Conservation (phyloP, 2,797 vertebrate genomes). For the Xenopus petersii region DNA sequence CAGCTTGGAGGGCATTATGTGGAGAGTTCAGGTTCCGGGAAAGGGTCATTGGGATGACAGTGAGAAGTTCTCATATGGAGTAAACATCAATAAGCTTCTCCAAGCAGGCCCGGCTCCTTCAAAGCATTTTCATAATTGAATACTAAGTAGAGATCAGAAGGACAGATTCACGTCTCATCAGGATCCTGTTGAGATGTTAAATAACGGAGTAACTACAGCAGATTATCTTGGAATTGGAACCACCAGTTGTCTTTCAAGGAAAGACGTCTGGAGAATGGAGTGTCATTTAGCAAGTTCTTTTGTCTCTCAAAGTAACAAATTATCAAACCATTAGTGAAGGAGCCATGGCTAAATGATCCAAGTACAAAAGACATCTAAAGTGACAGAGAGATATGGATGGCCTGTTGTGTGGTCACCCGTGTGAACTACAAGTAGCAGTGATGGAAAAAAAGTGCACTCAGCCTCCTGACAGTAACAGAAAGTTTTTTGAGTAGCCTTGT, state of each 20-base stretch:
- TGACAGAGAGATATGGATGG: too few species aligned
- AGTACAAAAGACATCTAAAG: not conserved
- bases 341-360: conserved; percentile 25
- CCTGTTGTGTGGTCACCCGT: too few species aligned
- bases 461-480: too few species aligned
- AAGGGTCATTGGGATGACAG: conserved; percentile 7
- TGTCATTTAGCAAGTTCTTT: conserved; percentile 31
- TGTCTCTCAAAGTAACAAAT: conserved; percentile 32
- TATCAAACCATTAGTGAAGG: conserved; percentile 15
- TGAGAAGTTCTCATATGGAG: not conserved
- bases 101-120: conserved; percentile 53
- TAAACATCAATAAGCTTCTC: conserved; percentile 9
- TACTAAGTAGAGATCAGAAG: conserved; percentile 52
- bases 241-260: conserved; percentile 26
- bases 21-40: not conserved
- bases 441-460: too few species aligned
- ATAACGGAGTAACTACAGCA: conserved; percentile 54
- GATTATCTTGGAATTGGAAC: conserved; percentile 39
- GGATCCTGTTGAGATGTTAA: conserved; percentile 60
- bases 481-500: too few species aligned
- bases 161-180: conserved; percentile 58
- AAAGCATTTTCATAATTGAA: conserved; percentile 60
- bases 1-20: not conserved
- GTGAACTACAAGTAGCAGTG: too few species aligned
- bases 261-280: conserved; percentile 20